These are phyloP conservation scores for Saturnia japonica DNA, from an alignment of 2,888 invertebrate genomes.

Conservation along the genomic window DNA sequence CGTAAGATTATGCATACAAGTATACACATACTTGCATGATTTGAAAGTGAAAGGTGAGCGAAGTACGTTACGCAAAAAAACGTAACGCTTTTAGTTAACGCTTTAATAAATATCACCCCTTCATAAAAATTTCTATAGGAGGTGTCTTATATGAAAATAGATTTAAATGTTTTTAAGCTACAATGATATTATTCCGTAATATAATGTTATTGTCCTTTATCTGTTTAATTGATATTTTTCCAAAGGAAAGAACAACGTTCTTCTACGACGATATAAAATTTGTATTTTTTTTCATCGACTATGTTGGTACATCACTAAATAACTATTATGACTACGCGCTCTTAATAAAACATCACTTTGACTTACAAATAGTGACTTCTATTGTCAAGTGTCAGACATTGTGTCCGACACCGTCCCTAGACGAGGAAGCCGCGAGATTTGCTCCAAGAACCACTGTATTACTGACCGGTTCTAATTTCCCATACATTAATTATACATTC, in stretches of 20 bases:
- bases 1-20: no score
- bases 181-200: no score
- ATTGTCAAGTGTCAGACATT: conserved; percentile 7
- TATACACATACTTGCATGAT: no score
- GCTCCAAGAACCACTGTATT: conserved; percentile 29
- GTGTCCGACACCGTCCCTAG: neutral
- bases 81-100: no score
- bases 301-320: neutral
- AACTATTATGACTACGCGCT: neutral
- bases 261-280: neutral
- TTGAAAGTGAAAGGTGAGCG: no score
- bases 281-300: neutral
- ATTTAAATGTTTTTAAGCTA: no score
- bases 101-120: no score
- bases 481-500: conserved; percentile 81
- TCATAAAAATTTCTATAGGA: no score
- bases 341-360: neutral
- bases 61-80: no score
- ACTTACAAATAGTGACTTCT: conserved; percentile 9
- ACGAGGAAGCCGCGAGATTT: conserved; percentile 8
- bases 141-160: no score
- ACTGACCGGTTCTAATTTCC: conserved; percentile 64
- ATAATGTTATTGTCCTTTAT: no score
- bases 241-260: neutral
- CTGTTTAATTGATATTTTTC: neutral